A percentile compares a stretch with the other conserved stretches of the same genome.
Conservation (phyloP, 2,888 invertebrate species). For the Gastrophysa polygoni region DNA sequence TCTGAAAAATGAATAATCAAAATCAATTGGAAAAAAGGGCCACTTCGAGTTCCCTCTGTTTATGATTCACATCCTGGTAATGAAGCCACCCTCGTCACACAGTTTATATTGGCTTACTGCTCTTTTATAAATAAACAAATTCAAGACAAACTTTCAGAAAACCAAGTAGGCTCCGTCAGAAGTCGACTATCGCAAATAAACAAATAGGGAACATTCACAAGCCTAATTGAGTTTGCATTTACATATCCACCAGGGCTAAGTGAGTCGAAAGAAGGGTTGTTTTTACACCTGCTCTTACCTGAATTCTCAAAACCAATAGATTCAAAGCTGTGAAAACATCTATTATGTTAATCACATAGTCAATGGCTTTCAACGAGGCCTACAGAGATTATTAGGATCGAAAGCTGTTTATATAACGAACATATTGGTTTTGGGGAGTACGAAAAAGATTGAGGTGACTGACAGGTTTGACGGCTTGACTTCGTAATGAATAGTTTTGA, state of each 20-base stretch:
- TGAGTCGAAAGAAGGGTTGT: slow-evolving; percentile 22
- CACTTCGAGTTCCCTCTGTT: not conserved
- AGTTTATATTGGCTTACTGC: slow-evolving; percentile 23
- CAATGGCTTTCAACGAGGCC: slow-evolving; percentile 45
- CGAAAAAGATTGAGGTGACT: slow-evolving; percentile 1
- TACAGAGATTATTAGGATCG: slow-evolving; percentile 33
- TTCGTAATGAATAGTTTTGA: not conserved
- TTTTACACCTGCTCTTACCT: slow-evolving; percentile 30
- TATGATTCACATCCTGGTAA: not conserved
- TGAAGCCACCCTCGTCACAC: slow-evolving; percentile 18
- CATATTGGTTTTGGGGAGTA: slow-evolving; percentile 20
- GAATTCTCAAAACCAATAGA: slow-evolving; percentile 29
- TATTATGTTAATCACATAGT: slow-evolving; percentile 47
- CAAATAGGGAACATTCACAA: slow-evolving; percentile 16
- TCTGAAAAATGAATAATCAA: too few species aligned
- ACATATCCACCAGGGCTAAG: not conserved
- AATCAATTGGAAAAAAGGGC: too few species aligned
- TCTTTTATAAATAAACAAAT: slow-evolving; percentile 31
- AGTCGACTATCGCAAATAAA: slow-evolving; percentile 29
- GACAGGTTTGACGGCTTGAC: slow-evolving; percentile 12
- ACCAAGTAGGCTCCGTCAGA: slow-evolving; percentile 21
- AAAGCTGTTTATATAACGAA: slow-evolving; percentile 37
- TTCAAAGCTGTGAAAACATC: slow-evolving; percentile 49
- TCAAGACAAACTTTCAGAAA: slow-evolving; percentile 24
- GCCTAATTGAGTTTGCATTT: slow-evolving; percentile 18